Evolutionary conservation across 2,113 vertebrate species (phyloP).

Genomic region (Nyctibius bracteatus): DNA sequence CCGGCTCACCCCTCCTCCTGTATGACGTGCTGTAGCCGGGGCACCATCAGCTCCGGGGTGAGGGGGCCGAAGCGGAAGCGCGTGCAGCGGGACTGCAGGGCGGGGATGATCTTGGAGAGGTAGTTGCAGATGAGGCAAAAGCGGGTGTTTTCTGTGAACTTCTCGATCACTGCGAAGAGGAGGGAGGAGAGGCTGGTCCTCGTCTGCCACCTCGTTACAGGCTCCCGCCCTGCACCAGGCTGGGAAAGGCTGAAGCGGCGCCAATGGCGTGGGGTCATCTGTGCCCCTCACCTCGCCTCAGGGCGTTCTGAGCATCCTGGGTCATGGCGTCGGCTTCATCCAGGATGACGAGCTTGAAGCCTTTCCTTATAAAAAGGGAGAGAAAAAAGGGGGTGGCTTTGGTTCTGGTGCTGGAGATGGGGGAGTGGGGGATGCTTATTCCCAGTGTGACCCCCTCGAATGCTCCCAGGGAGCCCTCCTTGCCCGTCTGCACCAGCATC

Average conservation of each 20-base stretch:
- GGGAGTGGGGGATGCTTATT: not conserved
- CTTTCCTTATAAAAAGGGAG: slow-evolving; percentile 81
- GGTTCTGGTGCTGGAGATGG: not conserved
- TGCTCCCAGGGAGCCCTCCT: not conserved
- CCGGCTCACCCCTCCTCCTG: slow-evolving; percentile 83
- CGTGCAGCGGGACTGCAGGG: slow-evolving; percentile 94
- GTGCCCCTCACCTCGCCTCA: slow-evolving; percentile 86
- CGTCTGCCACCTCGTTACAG: rapidly evolving
- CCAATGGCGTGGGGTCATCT: rapidly evolving
- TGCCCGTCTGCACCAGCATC: not conserved
- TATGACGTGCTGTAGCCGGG: slow-evolving; percentile 85
- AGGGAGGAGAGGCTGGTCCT: not conserved
- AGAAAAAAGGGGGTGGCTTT: not conserved
- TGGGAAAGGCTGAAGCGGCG: not conserved
- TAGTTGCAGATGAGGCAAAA: slow-evolving; percentile 98
- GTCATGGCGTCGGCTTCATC: slow-evolving; percentile 99
- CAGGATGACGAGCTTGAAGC: slow-evolving; percentile 96
- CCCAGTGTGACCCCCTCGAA: rapidly evolving
- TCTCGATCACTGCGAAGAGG: slow-evolving; percentile 87
- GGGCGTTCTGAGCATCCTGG: slow-evolving; percentile 95
- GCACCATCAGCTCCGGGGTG: slow-evolving; percentile 89
- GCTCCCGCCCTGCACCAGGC: rapidly evolving
- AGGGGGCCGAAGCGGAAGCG: slow-evolving; percentile 94
- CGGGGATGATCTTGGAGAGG: slow-evolving; percentile 97
- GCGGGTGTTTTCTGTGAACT: slow-evolving; percentile 95